Conservation (phyloP, 1,140 invertebrate species). For the Mylabris phalerata region DNA sequence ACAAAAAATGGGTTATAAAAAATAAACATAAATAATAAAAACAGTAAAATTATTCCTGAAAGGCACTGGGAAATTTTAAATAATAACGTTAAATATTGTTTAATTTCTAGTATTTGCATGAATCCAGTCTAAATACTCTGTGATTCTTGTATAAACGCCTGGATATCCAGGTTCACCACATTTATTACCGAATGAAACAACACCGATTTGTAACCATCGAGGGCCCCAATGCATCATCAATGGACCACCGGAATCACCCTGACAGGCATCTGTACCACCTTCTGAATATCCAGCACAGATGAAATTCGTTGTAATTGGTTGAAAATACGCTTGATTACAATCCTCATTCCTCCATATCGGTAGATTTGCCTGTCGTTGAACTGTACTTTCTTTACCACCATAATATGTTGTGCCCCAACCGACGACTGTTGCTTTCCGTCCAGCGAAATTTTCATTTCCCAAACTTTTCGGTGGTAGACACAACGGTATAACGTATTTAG, state of each 20-base stretch:
- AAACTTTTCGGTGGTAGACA: constrained; percentile 66
- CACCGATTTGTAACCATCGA: constrained; percentile 78
- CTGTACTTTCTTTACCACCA: constrained; percentile 75
- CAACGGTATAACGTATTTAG: constrained; percentile 80
- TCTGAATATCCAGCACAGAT: constrained; percentile 85
- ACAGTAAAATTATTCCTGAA: not conserved
- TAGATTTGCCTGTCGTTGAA: constrained; percentile 73
- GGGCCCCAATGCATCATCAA: constrained; percentile 70
- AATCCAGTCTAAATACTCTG: constrained; percentile 57
- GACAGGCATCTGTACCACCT: constrained; percentile 88
- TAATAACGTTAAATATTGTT: not conserved
- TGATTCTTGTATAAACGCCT: constrained; percentile 68
- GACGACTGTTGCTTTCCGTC: constrained; percentile 72
- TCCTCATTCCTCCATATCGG: constrained; percentile 89
- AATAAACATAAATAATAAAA: too few relatives aligned
- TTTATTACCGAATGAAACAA: constrained; percentile 88
- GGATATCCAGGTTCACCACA: constrained; percentile 83
- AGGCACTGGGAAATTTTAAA: not conserved
- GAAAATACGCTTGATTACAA: constrained; percentile 83
- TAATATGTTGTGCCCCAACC: constrained; percentile 89
- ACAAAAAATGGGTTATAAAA: too few relatives aligned
- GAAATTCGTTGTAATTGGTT: constrained; percentile 85
- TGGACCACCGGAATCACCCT: constrained; percentile 76
- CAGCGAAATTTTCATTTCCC: constrained; percentile 56
- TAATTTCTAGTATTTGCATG: constrained; percentile 41